These are phyloP conservation scores for Trimorus sp. DNA, from an alignment of 2,888 invertebrate species.

Conservation along the genomic window DNA sequence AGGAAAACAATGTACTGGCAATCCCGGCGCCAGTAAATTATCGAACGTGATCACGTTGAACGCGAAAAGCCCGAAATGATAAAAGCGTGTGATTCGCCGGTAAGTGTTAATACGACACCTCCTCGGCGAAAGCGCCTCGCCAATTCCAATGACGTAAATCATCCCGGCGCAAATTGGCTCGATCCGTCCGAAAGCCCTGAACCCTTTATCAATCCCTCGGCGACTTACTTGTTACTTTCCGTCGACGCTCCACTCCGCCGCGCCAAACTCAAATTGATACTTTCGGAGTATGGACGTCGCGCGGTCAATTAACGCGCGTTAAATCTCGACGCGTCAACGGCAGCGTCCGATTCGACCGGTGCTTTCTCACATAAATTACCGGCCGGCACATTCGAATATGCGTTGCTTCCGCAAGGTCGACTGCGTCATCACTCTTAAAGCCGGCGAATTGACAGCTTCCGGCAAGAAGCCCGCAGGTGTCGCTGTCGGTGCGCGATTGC, in stretches of 20 bases:
- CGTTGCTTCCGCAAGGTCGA: constrained; percentile 48
- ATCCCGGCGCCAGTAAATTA: background rate
- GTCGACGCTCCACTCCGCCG: too few species aligned
- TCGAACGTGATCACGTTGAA: constrained; percentile 11
- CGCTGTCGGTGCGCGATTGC: background rate
- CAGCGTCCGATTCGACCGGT: constrained; percentile 23
- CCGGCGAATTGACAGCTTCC: constrained; percentile 60
- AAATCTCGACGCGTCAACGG: constrained; percentile 37
- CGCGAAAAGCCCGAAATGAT: constrained; percentile 16
- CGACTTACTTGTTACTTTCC: constrained; percentile 21
- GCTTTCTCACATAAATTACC: constrained; percentile 53
- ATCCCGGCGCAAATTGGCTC: constrained; percentile 36
- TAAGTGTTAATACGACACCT: constrained; percentile 50
- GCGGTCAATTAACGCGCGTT: constrained; percentile 44
- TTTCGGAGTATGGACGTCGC: constrained; percentile 30
- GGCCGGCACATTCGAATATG: constrained; percentile 23
- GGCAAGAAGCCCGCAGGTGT: constrained; percentile 44
- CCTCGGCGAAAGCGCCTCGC: constrained; percentile 20
- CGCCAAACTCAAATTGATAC: constrained; percentile 16
- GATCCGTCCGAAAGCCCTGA: constrained; percentile 29
- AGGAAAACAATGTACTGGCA: too few species aligned
- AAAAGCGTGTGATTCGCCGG: constrained; percentile 19
- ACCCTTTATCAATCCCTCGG: constrained; percentile 35
- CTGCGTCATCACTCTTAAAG: constrained; percentile 57
- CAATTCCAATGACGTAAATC: constrained; percentile 35